These are phyloP conservation scores for Pachypanchax playfairii DNA, from an alignment of 2,113 vertebrate species.

Conservation along the genomic window DNA sequence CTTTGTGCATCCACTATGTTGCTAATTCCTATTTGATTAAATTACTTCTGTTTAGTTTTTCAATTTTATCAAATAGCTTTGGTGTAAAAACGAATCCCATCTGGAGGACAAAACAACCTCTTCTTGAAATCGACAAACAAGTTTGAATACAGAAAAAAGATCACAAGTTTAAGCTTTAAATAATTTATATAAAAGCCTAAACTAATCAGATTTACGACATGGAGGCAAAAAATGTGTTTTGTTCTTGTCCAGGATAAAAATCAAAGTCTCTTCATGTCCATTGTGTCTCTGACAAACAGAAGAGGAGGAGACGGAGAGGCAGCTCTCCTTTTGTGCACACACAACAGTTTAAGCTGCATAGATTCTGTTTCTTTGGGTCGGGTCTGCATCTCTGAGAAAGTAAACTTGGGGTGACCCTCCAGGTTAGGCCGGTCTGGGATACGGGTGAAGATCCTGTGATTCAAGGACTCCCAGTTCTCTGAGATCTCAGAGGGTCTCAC, in stretches of 20 bases:
- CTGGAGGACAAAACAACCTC: neutral
- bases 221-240: slow-evolving; percentile 27
- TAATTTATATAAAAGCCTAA: slow-evolving; percentile 17
- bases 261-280: slow-evolving; percentile 43
- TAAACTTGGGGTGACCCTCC: slow-evolving; percentile 86
- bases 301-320: slow-evolving; percentile 41
- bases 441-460: slow-evolving; percentile 65
- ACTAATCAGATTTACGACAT: slow-evolving; percentile 47
- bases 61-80: neutral
- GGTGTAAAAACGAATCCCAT: slow-evolving; percentile 3
- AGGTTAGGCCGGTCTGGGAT: slow-evolving; percentile 84
- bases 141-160: neutral
- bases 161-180: slow-evolving; percentile 17
- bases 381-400: slow-evolving; percentile 84
- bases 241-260: slow-evolving; percentile 41
- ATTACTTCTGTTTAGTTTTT: neutral
- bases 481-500: slow-evolving; percentile 66
- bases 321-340: slow-evolving; percentile 69
- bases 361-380: slow-evolving; percentile 82
- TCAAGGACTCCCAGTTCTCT: slow-evolving; percentile 60
- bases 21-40: neutral
- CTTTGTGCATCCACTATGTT: too few relatives aligned
- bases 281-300: slow-evolving; percentile 68
- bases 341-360: slow-evolving; percentile 83
- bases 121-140: neutral